Base-by-base conservation (phyloP, 2,797 vertebrate species). In the Poecilia velifera region DNA sequence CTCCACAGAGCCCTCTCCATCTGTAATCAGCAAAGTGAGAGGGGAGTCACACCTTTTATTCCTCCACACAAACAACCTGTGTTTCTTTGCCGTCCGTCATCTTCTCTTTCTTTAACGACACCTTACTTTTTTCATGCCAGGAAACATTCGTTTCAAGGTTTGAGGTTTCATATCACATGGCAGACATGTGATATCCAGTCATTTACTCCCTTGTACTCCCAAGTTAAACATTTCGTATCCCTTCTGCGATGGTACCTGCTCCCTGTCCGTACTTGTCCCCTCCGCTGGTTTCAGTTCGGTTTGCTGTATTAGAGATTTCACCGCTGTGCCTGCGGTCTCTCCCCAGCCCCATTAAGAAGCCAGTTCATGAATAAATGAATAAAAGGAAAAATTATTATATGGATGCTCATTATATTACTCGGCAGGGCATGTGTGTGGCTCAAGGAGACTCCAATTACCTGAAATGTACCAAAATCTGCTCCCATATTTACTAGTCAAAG, bases 321-420 rank as follows among this genome's bases (percentile, higher is more conserved):
- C 90, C 76, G 86, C 55, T 66, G 80, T 45, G 73, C 83, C 68
- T 5, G 39, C 41, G 57, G 74, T 76, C 8, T 66, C 78, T 79
- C 83, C 74, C 34, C 0, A 7, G 82, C 25, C 62, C 83, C 86
- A 83, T 68, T 68, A 86, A 91, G 79, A 78, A 89, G 84, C 77
- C 77, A 82, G 22, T 88, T 92, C 91, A 93, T 92, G 91, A 93
- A 94, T 92, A 93, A 86, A 94, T 91, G 78, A 92, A 89, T 89
- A 87, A 79, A 89, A 82, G 80, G 76, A 72, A 57, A 87, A 87
- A 91, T 82, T 79, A 90, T 85, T 74, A 80, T 78, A 80, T 84
- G 84, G 88, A 82, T 84, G 84, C 82, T 88, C 81, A 85, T 88
- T 93, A 88, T 5, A 31, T 82, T 84, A 72, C 66, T 72, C 36